Conservation (phyloP, 2,797 vertebrate genomes). For the Nothura maculosa region DNA sequence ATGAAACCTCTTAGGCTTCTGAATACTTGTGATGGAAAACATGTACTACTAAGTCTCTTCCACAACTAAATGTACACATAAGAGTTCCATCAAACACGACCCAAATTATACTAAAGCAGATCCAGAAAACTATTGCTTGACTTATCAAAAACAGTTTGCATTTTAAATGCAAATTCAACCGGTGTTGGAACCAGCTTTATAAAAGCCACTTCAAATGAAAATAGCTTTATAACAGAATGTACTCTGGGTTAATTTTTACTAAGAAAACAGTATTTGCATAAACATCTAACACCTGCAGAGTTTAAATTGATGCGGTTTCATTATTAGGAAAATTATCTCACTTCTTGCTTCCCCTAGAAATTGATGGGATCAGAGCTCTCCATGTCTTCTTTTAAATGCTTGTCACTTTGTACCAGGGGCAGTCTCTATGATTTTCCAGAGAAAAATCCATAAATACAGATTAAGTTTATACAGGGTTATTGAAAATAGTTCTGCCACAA, state of each 20-base stretch:
- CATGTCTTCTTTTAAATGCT: background rate
- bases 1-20: background rate
- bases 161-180: conserved; percentile 26
- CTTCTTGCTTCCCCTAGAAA: background rate
- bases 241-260: conserved; percentile 58
- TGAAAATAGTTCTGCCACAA: background rate
- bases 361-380: background rate
- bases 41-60: background rate
- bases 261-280: conserved; percentile 53
- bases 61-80: background rate
- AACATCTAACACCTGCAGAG: conserved; percentile 15
- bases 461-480: background rate
- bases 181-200: conserved; percentile 24
- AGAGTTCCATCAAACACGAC: background rate
- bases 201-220: conserved; percentile 72
- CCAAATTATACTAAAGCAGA: background rate
- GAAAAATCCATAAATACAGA: background rate
- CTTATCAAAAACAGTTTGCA: conserved; percentile 30
- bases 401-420: background rate
- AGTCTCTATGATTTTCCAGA: background rate
- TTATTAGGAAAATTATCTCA: background rate
- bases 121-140: background rate
- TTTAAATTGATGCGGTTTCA: background rate
- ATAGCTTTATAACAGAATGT: background rate
- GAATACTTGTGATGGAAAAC: background rate